Evolutionary conservation across 2,888 invertebrate species (phyloP).

Genomic region (Nemotelus pantherinus): DNA sequence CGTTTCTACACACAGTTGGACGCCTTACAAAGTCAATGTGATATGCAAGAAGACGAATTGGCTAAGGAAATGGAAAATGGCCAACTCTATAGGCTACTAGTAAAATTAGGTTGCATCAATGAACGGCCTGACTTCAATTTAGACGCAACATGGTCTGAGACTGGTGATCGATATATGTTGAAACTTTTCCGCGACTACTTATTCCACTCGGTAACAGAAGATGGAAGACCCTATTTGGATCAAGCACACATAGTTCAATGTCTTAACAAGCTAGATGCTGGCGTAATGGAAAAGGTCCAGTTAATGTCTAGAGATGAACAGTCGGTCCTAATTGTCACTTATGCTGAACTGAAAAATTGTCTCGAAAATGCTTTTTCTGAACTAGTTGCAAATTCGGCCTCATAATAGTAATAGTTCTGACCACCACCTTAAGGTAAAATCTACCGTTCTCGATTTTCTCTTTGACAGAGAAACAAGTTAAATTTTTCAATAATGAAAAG

Average conservation of each 20-base stretch:
- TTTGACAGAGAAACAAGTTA: constrained; percentile 47
- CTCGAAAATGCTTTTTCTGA: constrained; percentile 92
- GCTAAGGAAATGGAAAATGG: constrained; percentile 96
- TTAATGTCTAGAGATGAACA: constrained; percentile 96
- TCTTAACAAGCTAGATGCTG: constrained; percentile 91
- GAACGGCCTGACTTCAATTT: constrained; percentile 94
- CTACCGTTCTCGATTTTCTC: constrained; percentile 39
- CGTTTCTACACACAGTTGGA: constrained; percentile 97
- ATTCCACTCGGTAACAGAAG: constrained; percentile 93
- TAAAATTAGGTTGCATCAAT: constrained; percentile 93
- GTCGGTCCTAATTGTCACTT: constrained; percentile 94
- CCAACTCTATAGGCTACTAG: constrained; percentile 86
- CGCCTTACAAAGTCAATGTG: constrained; percentile 85
- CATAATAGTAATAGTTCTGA: constrained; percentile 54
- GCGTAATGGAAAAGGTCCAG: constrained; percentile 85
- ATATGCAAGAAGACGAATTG: constrained; percentile 89
- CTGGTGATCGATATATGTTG: constrained; percentile 97
- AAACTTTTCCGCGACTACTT: constrained; percentile 97
- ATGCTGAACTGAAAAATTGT: constrained; percentile 94
- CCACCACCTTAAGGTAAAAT: constrained; percentile 50
- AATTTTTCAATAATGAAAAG: constrained; percentile 26
- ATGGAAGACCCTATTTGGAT: constrained; percentile 95
- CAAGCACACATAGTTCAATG: constrained; percentile 94
- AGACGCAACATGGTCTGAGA: constrained; percentile 97
- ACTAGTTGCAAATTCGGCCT: constrained; percentile 66